These are phyloP conservation scores for Stegana nigrithorax DNA, from an alignment of 2,888 invertebrate species.

Conservation along the genomic window DNA sequence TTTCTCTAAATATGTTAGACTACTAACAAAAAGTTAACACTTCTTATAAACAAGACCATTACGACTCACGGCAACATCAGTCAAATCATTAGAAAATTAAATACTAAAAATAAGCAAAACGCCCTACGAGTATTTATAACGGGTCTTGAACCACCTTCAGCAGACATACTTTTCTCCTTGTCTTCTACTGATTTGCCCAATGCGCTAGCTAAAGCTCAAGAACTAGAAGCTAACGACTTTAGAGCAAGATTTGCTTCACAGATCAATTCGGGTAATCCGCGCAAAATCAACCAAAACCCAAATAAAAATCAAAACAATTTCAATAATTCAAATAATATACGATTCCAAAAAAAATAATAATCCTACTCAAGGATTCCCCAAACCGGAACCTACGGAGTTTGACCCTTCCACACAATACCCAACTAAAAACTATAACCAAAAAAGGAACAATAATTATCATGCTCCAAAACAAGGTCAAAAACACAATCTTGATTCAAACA, in stretches of 20 bases:
- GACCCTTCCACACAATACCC: background rate
- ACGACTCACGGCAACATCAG: constrained; percentile 20
- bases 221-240: constrained; percentile 10
- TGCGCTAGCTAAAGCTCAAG: constrained; percentile 19
- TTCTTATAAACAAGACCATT: constrained; percentile 11
- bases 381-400: background rate
- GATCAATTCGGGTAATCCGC: background rate
- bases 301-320: background rate
- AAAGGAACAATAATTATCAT: background rate
- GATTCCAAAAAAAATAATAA: background rate
- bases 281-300: background rate
- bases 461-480: background rate
- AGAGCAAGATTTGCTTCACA: constrained; percentile 18
- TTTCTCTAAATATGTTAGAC: constrained; percentile 16
- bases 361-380: background rate
- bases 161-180: constrained; percentile 25
- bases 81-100: constrained; percentile 12
- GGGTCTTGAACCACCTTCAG: constrained; percentile 9
- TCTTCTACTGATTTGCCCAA: constrained; percentile 22
- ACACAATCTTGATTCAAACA: no score
- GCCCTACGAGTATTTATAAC: constrained; percentile 21
- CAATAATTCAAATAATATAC: background rate
- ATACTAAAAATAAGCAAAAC: constrained; percentile 14
- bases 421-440: background rate
- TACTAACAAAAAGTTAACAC: constrained; percentile 21